These are phyloP conservation scores for Patiria pectinifera DNA, from an alignment of 53 echinoderm and acorn worm genomes.

Conservation along the genomic window DNA sequence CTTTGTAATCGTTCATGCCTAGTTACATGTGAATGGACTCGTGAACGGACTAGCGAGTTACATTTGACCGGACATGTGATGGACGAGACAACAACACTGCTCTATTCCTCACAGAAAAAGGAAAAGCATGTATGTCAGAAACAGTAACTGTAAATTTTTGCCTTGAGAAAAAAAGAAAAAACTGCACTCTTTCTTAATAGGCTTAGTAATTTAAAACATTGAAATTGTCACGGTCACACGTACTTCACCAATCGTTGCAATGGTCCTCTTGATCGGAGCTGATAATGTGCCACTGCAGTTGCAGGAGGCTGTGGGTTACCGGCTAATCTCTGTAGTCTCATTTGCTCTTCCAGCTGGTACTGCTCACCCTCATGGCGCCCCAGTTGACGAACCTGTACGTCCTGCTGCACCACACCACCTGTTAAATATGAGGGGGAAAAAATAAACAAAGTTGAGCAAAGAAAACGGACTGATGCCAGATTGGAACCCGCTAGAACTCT, in stretches of 20 bases:
- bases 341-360: constrained; percentile 58
- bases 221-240: neutral
- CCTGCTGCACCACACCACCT: neutral
- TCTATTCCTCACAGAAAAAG: neutral
- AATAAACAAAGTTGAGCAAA: neutral
- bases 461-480: neutral
- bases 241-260: constrained; percentile 1
- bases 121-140: no score
- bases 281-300: neutral
- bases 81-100: no score
- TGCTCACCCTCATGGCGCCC: constrained; percentile 47
- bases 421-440: neutral
- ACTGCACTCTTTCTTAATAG: no score
- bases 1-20: no score
- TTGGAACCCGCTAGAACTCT: neutral
- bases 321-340: constrained; percentile 68
- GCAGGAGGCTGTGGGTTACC: constrained; percentile 22
- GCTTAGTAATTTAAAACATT: no score
- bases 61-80: no score
- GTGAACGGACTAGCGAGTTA: no score
- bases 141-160: no score
- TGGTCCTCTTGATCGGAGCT: constrained; percentile 14
- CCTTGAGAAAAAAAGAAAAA: no score
- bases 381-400: constrained; percentile 20
- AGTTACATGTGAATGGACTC: no score